Percentiles rank a stretch among this genome's conserved stretches.
Conservation (phyloP, 2,888 invertebrate species). For the Icerya purchasi region DNA sequence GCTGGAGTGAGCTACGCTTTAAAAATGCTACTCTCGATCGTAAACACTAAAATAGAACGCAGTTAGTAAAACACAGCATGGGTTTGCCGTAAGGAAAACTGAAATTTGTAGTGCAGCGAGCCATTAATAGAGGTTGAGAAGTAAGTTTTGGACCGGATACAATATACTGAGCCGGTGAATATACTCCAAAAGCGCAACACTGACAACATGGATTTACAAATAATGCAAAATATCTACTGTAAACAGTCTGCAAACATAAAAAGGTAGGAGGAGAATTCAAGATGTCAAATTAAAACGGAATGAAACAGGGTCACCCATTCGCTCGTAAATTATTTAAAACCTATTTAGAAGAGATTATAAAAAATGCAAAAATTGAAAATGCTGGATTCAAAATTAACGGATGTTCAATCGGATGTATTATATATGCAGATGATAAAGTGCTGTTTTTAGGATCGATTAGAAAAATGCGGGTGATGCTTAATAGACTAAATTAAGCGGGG, state of each 20-base stretch:
- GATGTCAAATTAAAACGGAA: background rate
- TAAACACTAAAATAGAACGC: background rate
- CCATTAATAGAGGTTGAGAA: background rate
- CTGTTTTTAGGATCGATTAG: background rate
- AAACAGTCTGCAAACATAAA: background rate
- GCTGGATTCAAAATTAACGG: background rate
- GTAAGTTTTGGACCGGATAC: background rate
- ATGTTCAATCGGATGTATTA: background rate
- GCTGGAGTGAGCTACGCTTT: background rate
- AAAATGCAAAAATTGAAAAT: background rate
- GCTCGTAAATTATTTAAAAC: constrained; percentile 13
- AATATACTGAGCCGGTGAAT: background rate
- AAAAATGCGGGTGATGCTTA: background rate
- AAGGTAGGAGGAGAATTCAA: background rate
- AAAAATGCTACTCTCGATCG: too few species aligned
- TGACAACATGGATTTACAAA: background rate
- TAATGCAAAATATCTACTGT: background rate
- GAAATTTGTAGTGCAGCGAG: background rate
- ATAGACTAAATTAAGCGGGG: background rate
- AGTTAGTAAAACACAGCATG: background rate
- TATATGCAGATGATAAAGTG: background rate
- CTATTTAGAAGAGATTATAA: constrained; percentile 12
- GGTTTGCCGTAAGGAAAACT: background rate
- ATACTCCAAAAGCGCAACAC: background rate
- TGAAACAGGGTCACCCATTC: constrained; percentile 11